Evolutionary conservation across 2,888 invertebrate genomes (phyloP), one percentile per base, ranked within the genome.

Genomic region (Torymus texanus): DNA sequence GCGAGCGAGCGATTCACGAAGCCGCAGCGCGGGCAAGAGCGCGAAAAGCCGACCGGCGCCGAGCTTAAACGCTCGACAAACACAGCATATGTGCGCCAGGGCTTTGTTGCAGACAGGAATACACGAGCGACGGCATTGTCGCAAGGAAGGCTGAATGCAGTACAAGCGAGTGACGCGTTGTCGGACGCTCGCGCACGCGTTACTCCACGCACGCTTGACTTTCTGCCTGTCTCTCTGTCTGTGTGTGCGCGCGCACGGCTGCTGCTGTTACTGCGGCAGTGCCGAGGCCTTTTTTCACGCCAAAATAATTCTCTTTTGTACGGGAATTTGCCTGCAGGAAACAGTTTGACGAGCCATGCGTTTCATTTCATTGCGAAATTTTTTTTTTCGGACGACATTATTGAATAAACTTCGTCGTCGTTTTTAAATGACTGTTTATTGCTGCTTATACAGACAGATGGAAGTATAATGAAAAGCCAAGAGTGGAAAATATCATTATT

Each of bases 1-100:
- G 68, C 14, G 41, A 13, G 59, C 16, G 13, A 16, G 58, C 58
- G 65, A 58, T 56, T 65, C 59, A 16, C 16, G 14, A 18, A 21
- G 18, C 14, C 58, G 58, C 21, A 29, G 61, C 41, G 41, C 41
- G 41, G 41, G 41, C 41, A 8, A 8, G 8, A 41, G 41, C 65
- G 63, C 53, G 73, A 73, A 73, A 63, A 55, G 41, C 73, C 55
- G 56, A 18, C 1, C 16, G 5, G 41, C 41, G 41, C 41, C 41
- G 41, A 29, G 62, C 68, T 62, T 68, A 68, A 75, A 68, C 41
- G 67, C 68, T 68, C 68, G 62, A 50, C 68, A 75, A 75, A 75
- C 68, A 55, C 55, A n/a, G 29, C 74, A 59, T 66, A 66, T 74
- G 66, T 74, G 74, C 58, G 74, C 58, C 65, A n/a, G 58, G 50